These are phyloP conservation scores for Actinemys pallida DNA, from an alignment of 2,113 vertebrate species.

Conservation along the genomic window DNA sequence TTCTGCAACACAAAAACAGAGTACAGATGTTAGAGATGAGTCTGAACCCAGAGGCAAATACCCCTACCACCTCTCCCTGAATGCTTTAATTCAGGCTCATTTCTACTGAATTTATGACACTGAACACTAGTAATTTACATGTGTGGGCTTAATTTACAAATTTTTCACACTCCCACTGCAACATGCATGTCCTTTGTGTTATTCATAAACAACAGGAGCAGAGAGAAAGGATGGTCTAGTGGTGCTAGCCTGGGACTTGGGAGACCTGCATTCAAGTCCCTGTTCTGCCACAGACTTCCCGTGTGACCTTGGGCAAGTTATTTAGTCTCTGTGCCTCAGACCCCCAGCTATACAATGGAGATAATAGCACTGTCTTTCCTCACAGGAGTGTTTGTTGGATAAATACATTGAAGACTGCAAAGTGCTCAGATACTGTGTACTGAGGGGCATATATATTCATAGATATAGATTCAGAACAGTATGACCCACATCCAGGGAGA, in stretches of 20 bases:
- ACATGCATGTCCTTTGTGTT: background rate
- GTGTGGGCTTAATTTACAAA: background rate
- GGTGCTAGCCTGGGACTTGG: background rate
- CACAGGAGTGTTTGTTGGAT: rapidly evolving
- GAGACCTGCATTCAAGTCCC: background rate
- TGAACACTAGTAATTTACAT: background rate
- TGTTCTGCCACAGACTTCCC: background rate
- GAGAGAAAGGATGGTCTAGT: background rate
- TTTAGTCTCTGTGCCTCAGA: background rate
- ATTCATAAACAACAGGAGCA: background rate
- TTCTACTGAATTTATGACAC: background rate
- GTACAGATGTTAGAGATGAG: background rate
- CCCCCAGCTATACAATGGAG: too few relatives aligned
- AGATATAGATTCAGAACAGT: rapidly evolving
- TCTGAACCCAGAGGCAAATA: background rate
- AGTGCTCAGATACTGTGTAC: background rate
- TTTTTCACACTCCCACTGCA: background rate
- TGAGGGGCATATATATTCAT: background rate
- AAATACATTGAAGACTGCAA: background rate
- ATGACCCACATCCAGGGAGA: background rate
- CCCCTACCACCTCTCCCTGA: background rate
- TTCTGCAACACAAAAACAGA: background rate
- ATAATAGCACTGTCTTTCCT: background rate
- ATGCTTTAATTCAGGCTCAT: background rate
- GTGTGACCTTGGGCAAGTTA: background rate